These are phyloP conservation scores for Papilio machaon DNA, from an alignment of 1,140 invertebrate genomes.

Conservation along the genomic window DNA sequence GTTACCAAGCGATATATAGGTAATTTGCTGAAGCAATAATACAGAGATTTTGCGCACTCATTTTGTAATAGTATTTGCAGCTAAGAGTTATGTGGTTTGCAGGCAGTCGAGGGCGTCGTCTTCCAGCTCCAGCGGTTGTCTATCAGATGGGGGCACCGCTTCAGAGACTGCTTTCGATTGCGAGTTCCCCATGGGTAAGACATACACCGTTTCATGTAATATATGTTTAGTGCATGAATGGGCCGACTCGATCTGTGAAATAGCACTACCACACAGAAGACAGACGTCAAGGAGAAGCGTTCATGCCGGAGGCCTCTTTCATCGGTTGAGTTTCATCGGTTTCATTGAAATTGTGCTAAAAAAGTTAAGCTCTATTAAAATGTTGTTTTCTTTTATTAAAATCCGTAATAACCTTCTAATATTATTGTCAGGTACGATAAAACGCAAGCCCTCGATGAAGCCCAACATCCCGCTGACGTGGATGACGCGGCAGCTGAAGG, in stretches of 20 bases:
- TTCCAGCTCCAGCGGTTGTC: constrained; percentile 90
- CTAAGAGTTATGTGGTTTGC: constrained; percentile 16
- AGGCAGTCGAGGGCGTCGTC: constrained; percentile 87
- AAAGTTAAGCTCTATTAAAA: too few species aligned
- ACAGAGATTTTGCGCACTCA: background rate
- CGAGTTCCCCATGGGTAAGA: constrained; percentile 87
- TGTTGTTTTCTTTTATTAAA: too few species aligned
- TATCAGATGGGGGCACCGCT: constrained; percentile 88
- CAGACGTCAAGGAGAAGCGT: too few species aligned
- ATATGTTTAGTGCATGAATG: too few species aligned
- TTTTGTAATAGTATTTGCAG: background rate
- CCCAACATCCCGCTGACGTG: constrained; percentile 95
- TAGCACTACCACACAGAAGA: too few species aligned
- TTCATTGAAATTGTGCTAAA: background rate
- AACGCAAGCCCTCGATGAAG: constrained; percentile 93
- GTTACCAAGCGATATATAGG: background rate
- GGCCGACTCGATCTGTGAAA: too few species aligned
- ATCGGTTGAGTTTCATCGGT: too few species aligned
- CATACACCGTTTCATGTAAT: constrained; percentile 28
- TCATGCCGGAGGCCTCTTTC: too few species aligned
- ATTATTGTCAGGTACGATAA: constrained; percentile 86
- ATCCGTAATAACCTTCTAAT: too few species aligned
- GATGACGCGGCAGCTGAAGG: constrained; percentile 93
- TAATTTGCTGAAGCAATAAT: background rate
- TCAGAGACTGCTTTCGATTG: constrained; percentile 90